These are phyloP conservation scores for Mellivora capensis DNA, from an alignment of 2,113 vertebrate genomes.

Conservation along the genomic window DNA sequence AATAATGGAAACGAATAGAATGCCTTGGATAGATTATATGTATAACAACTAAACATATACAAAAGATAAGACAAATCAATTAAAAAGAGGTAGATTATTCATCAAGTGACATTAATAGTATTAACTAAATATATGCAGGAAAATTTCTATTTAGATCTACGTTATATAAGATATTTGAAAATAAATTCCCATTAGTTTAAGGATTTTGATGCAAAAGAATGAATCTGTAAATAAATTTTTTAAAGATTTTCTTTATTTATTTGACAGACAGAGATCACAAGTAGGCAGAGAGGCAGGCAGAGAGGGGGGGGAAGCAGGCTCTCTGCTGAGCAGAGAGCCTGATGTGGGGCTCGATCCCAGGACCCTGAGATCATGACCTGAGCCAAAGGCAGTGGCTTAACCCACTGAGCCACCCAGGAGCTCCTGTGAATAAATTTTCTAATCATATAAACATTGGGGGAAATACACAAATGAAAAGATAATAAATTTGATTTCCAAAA, in stretches of 20 bases:
- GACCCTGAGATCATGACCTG: no score
- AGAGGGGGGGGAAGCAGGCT: no score
- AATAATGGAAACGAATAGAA: neutral
- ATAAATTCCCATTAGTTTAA: slow-evolving; percentile 8
- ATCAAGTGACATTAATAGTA: neutral
- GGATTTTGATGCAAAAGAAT: neutral
- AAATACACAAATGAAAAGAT: neutral
- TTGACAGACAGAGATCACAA: no score
- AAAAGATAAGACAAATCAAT: neutral
- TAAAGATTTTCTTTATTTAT: no score
- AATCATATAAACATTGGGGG: neutral
- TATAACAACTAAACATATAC: neutral
- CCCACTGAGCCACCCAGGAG: no score
- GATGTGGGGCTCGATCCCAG: no score
- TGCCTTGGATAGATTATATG: neutral
- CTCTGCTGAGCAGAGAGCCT: no score
- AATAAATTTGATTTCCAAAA: neutral
- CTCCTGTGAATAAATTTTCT: neutral
- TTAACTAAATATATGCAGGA: neutral
- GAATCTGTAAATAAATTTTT: neutral
- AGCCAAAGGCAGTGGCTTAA: no score
- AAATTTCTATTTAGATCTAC: neutral
- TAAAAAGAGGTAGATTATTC: neutral
- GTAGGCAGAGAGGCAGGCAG: no score
- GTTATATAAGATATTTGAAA: neutral